Percentiles rank a stretch among this genome's conserved stretches.
Conservation (phyloP, 2,797 vertebrate species). For the Anisognathus igniventris region DNA sequence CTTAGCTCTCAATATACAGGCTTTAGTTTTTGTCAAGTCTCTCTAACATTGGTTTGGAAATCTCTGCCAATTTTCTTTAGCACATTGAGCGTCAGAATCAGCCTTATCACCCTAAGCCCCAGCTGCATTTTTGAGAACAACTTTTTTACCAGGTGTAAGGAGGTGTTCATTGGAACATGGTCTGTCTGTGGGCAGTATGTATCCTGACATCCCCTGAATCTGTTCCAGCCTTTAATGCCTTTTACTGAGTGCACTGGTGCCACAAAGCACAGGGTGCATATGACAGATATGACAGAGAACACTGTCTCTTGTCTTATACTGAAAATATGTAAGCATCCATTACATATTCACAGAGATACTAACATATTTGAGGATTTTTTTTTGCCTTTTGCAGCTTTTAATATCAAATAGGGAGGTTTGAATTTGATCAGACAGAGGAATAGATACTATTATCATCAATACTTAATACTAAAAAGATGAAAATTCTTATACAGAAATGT, state of each 20-base stretch:
- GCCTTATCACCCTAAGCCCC: not conserved
- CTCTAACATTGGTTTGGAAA: not conserved
- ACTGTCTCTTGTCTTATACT: not conserved
- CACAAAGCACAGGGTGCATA: too few species aligned
- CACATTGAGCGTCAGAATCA: not conserved
- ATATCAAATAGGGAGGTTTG: not conserved
- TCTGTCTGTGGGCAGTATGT: not conserved
- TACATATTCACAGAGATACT: not conserved
- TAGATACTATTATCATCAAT: not conserved
- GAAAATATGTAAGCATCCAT: not conserved
- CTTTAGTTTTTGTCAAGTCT: not conserved
- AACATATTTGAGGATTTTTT: not conserved
- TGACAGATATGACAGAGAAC: not conserved
- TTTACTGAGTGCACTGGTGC: not conserved
- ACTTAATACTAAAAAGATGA: not conserved
- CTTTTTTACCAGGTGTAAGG: not conserved
- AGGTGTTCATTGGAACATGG: not conserved
- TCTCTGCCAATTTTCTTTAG: not conserved
- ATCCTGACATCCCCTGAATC: not conserved
- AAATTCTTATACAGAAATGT: not conserved
- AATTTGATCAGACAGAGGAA: not conserved
- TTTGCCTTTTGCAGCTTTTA: not conserved
- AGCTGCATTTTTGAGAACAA: not conserved
- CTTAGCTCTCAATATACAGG: not conserved
- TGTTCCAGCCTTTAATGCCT: not conserved